Base-by-base conservation (phyloP, 2,888 invertebrate species). In the Laothoe populi region DNA sequence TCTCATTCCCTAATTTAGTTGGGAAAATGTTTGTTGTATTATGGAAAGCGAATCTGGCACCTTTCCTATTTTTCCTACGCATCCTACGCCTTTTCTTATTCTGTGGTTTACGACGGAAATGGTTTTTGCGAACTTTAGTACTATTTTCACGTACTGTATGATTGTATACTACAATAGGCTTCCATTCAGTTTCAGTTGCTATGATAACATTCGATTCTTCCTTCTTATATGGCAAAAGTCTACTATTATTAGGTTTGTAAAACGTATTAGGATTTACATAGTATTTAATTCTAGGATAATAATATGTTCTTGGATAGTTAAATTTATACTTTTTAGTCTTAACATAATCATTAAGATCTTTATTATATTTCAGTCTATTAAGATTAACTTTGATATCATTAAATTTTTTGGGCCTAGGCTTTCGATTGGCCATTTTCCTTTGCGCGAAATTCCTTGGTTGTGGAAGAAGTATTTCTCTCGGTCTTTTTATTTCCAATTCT, bases 241-340 rank as follows among this genome's bases (percentile, higher is more conserved):
- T 82, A 69, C 81, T 89, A 49, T 82, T 85, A 65, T 85, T 88
- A 0, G 86, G 84, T 68, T 79, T 86, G 44, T 74, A 64, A 69
- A 82, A 86, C 42, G 66, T 75, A 61, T 78, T 83, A n/a, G 92
- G 91, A 72, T 90, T 89, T 0, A 88, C 80, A 70, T 82, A 84
- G 66, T 88, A 86, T 70, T 90, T 91, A 0, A 92, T 77, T 73
- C 90, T 86, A 8, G 92, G 92, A 71, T 92, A 92, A 64, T 84
- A 92, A 72, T 77, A 87, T 0, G 92, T 92, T 45, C 83, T 79
- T 5, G 90, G 91, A 71, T 92, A 92, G 63, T 92, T 91, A 64
- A 80, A 83, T 71, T 90, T 90, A 78, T 92, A 92, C 68, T 92
- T 92, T 72, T 92, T 92, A 4, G 87, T 92, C 76, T 88, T 92